phyloP scores from a whole-genome alignment of 1,140 invertebrate species.

The Cydia splendana region DNA sequence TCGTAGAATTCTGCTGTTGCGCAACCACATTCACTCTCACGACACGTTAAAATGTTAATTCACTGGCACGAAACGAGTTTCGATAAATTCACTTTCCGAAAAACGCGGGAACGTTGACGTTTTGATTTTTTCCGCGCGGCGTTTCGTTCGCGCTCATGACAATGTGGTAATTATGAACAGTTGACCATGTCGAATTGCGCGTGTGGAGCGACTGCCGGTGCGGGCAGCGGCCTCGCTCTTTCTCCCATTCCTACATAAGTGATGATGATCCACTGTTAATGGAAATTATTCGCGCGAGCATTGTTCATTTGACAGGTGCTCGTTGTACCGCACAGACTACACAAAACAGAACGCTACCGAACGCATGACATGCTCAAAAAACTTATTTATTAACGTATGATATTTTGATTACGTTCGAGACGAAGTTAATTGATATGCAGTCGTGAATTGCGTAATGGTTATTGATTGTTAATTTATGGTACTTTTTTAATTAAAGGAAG shows the following conservation, averaged over 20 bases:
- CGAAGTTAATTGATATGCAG: not conserved
- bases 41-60: constrained; percentile 65
- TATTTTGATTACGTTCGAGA: not conserved
- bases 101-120: constrained; percentile 42
- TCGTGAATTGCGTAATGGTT: not conserved
- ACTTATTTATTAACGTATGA: not conserved
- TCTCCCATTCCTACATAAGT: constrained; percentile 75
- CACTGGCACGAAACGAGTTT: constrained; percentile 66
- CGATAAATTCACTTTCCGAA: constrained; percentile 54
- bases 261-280: constrained; percentile 63
- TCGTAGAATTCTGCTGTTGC: constrained; percentile 56
- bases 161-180: constrained; percentile 67
- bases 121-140: constrained; percentile 41
- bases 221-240: constrained; percentile 66
- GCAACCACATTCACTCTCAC: constrained; percentile 74
- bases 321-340: constrained; percentile 37
- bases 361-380: not conserved
- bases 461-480: not conserved
- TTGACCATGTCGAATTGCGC: constrained; percentile 77
- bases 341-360: constrained; percentile 21
- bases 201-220: constrained; percentile 68
- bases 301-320: constrained; percentile 50
- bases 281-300: constrained; percentile 55
- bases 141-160: constrained; percentile 40
- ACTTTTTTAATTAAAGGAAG: not conserved